Base-by-base conservation (phyloP, 2,888 invertebrate genomes). In the Tenthredo notha region DNA sequence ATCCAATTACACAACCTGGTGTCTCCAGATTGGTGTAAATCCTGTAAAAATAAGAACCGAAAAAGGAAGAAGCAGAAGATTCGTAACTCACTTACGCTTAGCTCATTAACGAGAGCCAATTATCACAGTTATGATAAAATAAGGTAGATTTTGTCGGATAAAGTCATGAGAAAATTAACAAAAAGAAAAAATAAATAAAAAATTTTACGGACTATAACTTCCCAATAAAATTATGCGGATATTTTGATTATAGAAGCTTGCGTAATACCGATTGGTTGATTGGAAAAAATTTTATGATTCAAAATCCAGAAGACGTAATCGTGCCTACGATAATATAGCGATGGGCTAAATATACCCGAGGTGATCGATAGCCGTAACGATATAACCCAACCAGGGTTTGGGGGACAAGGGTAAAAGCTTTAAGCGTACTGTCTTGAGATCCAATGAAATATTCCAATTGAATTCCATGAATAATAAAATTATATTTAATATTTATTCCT, bases 401-500 rank as follows among this genome's bases (percentile, higher is more conserved):
- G 77, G n/a, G 33, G 33, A 33, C 12, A 21, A 25, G 61, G 61
- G 80, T 7, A 61, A 61, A 61, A 61, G 33, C 21, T 25, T 1
- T n/a, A 3, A 37, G 29, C 77, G 77, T 33, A 40, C 37, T 80
- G 37, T 21, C 61, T 61, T 65, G 6, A 21, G 80, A 80, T 80
- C 1, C 65, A 37, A 43, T 80, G n/a, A 80, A 80, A 40, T 61
- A 80, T 80, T 80, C 43, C 43, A 65, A 80, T 33, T 61, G 65
- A 40, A 80, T 61, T 80, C 65, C 80, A 43, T 80, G 80, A 80
- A 80, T 80, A 80, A 80, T 80, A 80, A 80, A 80, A 74, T 74
- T 74, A 58, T 78, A 58, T 78, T 80, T 61, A 61, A 61, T 61
- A 80, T 80, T 61, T 25, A 37, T 80, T 65, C 61, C 43, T 61